Evolutionary conservation across 1,140 invertebrate genomes (phyloP).

Genomic region (Formica exsecta): DNA sequence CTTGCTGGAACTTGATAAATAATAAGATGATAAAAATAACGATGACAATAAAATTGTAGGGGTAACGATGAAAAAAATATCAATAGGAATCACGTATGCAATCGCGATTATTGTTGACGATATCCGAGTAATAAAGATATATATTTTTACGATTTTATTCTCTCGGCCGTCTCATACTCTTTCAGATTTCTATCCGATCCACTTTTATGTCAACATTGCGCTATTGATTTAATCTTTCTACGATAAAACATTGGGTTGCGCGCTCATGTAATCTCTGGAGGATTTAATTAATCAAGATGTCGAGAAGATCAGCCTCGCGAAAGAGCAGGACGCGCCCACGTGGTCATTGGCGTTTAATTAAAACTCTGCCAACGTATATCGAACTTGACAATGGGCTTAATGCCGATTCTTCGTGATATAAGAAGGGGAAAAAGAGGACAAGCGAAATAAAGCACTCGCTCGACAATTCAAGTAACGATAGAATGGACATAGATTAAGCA

Average conservation of each 20-base stretch:
- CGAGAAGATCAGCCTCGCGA: not conserved
- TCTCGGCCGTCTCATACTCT: not conserved
- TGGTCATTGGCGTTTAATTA: constrained; percentile 40
- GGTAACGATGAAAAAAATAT: not conserved
- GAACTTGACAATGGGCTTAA: constrained; percentile 54
- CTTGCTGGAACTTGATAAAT: not conserved
- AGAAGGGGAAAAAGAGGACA: not conserved
- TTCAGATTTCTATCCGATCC: too few relatives aligned
- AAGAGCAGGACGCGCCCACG: not conserved
- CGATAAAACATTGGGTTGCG: constrained; percentile 4
- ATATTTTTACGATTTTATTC: not conserved
- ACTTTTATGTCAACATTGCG: not conserved
- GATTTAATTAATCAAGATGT: constrained; percentile 41
- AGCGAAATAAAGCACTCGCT: constrained; percentile 16
- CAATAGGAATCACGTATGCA: too few relatives aligned
- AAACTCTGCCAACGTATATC: constrained; percentile 45
- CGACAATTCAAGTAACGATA: not conserved
- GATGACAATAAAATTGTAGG: not conserved
- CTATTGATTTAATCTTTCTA: not conserved
- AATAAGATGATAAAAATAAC: not conserved
- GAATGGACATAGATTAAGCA: not conserved
- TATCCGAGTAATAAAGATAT: not conserved
- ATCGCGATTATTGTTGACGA: not conserved
- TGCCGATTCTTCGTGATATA: constrained; percentile 30
- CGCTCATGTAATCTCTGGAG: not conserved